Base-by-base conservation (phyloP, 92 coral and sea anemone genomes). In the Umimayanthus kanabou region DNA sequence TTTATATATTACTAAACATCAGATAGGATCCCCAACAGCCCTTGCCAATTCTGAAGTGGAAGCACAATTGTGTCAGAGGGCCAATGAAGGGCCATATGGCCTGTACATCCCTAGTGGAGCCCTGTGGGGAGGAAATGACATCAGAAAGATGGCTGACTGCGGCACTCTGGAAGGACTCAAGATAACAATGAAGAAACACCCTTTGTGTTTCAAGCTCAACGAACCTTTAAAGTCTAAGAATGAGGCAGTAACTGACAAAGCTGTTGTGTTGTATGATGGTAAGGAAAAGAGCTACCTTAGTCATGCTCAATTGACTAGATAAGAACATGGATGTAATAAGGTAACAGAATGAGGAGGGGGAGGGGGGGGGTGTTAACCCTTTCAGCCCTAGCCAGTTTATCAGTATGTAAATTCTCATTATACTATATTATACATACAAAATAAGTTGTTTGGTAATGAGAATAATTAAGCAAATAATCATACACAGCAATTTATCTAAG, bases 1-100 rank as follows among this genome's bases (percentile, higher is more conserved):
- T 33, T 0, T 33, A 33, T 43, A 43, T 47, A 47, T 47, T 53
- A 53, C 18, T 11, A 50, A 50, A 50, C 22, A 1, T n/a, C 69
- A 95, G 98, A 76, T 95, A 40, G 98, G 98, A 23, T 95, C 98
- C 10, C 98, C 98, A 20, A 95, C 98, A 49, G 93, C 92, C 70
- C 87, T 95, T 57, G 98, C 98, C 6, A 80, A 89, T 58, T 73
- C 85, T 45, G 92, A 72, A 73, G 86, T 95, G 72, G 93, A 93
- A 72, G 76, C 87, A 74, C 80, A 79, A 25, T 43, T 95, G 37
- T 84, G 90, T n/a, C 80, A 78, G 20, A 90, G 85, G 72, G 98
- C 98, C n/a, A 57, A 55, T 37, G 85, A 87, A 75, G 91, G 93
- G 15, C 82, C 71, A 22, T 92, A 95, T 82, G 94, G 94, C 23